Conservation (phyloP, 2,797 vertebrate genomes). For the Sparus aurata region DNA sequence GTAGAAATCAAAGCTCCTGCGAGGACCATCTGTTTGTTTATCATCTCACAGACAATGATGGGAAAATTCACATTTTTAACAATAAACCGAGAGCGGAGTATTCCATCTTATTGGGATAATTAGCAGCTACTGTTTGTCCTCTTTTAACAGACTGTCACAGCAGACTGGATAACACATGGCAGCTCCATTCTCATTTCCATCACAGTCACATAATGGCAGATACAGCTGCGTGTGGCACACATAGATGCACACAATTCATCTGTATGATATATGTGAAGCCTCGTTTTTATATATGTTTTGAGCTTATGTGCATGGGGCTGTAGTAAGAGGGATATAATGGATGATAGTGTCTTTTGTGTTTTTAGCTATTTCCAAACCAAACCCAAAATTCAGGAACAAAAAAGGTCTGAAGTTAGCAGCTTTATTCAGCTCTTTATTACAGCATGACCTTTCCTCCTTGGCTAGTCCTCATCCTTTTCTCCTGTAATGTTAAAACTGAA, state of each 20-base stretch:
- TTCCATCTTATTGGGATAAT: neutral
- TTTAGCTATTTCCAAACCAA: neutral
- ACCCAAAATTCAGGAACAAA: neutral
- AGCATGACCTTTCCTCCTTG: no score
- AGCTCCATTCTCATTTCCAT: neutral
- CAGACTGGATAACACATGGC: slow-evolving; percentile 14
- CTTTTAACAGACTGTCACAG: slow-evolving; percentile 9
- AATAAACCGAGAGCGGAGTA: neutral
- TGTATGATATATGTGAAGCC: neutral
- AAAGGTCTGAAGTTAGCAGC: neutral
- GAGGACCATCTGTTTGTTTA: neutral
- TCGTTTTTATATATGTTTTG: neutral
- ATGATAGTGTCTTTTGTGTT: neutral
- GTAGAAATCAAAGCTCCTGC: neutral
- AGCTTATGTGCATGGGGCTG: neutral
- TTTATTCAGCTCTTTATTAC: neutral
- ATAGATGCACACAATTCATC: neutral
- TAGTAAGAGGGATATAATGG: neutral
- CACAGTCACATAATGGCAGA: neutral
- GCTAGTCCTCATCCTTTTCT: no score
- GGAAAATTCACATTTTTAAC: neutral
- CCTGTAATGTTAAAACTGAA: no score
- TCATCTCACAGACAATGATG: neutral
- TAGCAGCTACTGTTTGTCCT: slow-evolving; percentile 2
- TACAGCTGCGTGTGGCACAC: neutral